Evolutionary conservation across 2,888 invertebrate species (phyloP).

Genomic region (Clistopyga incitator): DNA sequence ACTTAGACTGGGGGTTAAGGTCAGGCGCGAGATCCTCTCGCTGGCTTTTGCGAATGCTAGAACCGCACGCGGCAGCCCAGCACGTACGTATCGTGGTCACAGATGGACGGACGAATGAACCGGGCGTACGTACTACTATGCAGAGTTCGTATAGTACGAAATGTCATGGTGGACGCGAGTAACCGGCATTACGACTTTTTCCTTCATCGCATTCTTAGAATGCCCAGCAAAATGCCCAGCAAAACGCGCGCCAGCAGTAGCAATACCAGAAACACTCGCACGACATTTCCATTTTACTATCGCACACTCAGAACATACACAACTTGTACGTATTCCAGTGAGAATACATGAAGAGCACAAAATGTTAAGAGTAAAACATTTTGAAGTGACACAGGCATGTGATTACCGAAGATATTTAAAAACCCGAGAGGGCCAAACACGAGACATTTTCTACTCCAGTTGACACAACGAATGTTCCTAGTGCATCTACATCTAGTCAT

Average conservation of each 20-base stretch:
- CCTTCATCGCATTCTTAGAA: conserved; percentile 35
- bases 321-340: neutral
- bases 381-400: conserved; percentile 11
- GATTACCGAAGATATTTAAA: conserved; percentile 42
- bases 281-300: conserved; percentile 57
- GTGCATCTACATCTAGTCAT: too few relatives aligned
- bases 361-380: conserved; percentile 26
- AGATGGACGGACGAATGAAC: neutral
- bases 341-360: neutral
- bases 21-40: conserved; percentile 25
- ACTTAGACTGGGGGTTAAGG: conserved; percentile 53
- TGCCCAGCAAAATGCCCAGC: conserved; percentile 21
- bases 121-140: neutral
- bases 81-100: conserved; percentile 4
- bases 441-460: conserved; percentile 11
- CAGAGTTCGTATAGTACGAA: conserved; percentile 40
- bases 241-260: neutral
- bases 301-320: neutral
- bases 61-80: neutral
- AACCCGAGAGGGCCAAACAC: conserved; percentile 1
- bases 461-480: neutral
- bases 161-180: conserved; percentile 20
- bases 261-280: conserved; percentile 9
- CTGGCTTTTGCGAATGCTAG: conserved; percentile 8
- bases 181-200: conserved; percentile 25